Conservation (phyloP, 35 echinoderm and acorn worm species). For the Holothuria glaberrima region DNA sequence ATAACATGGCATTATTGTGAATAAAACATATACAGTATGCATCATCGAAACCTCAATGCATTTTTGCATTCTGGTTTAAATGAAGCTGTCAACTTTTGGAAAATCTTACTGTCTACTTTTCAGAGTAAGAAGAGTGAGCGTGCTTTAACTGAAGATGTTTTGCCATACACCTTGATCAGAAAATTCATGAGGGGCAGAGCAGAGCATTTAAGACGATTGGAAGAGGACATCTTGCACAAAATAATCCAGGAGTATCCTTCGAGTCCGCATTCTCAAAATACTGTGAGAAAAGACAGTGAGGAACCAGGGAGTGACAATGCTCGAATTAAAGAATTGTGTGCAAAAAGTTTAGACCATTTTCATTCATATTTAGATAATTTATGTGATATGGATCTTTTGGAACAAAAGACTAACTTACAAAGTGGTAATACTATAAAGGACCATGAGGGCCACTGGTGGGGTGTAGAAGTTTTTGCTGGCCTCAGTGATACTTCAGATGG, state of each 20-base stretch:
- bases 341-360: neutral
- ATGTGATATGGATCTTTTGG: neutral
- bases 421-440: slow-evolving; percentile 14
- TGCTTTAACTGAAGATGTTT: no score
- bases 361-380: slow-evolving; percentile 13
- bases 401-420: neutral
- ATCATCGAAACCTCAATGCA: no score
- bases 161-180: slow-evolving; percentile 10
- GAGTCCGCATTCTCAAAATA: neutral
- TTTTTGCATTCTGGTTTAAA: no score
- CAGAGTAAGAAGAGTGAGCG: no score
- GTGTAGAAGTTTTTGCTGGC: neutral
- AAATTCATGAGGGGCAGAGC: neutral
- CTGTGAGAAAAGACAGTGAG: neutral
- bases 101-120: no score
- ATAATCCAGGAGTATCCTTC: neutral
- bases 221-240: neutral
- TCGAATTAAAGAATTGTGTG: neutral
- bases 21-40: no score
- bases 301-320: neutral
- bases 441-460: slow-evolving; percentile 16
- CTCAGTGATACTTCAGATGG: neutral
- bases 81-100: no score
- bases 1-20: no score
- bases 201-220: neutral